phyloP scores from a whole-genome alignment of 2,888 invertebrate genomes.

The Caenorhabditis virilis region DNA sequence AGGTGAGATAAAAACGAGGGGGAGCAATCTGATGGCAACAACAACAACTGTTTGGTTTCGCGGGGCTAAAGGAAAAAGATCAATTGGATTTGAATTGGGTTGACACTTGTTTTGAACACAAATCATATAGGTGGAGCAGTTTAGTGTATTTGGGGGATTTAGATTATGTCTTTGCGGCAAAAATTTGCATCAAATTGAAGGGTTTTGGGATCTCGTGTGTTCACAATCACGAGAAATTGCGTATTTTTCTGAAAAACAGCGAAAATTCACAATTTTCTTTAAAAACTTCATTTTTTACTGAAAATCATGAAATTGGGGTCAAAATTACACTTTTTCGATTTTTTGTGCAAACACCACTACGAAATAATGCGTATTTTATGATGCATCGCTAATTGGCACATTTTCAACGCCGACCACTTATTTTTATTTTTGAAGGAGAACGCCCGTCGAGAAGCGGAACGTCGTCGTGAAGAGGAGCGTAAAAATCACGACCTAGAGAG shows the following conservation, averaged over 20 bases:
- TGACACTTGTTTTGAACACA: conserved; percentile 28
- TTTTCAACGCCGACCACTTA: background rate
- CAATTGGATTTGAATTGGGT: background rate
- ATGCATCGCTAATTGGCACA: background rate
- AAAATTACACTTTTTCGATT: background rate
- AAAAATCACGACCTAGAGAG: conserved; percentile 23
- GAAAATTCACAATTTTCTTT: too few species aligned
- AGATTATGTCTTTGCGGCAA: too few species aligned
- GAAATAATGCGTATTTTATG: background rate
- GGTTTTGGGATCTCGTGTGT: too few species aligned
- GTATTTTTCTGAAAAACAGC: too few species aligned
- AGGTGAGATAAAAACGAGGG: conserved; percentile 13
- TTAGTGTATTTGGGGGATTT: too few species aligned
- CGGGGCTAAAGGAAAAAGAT: background rate
- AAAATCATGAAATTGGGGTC: background rate
- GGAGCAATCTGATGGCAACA: background rate
- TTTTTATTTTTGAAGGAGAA: conserved; percentile 29
- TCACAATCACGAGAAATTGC: too few species aligned
- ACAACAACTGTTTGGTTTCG: background rate
- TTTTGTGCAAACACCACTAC: background rate
- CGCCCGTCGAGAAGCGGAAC: conserved; percentile 22
- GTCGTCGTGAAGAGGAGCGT: conserved; percentile 30
- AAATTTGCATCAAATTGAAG: too few species aligned
- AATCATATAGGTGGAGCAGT: conserved; percentile 13
- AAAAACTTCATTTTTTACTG: conserved; percentile 12